Conservation (phyloP, 1,140 invertebrate genomes). For the Euwallacea similis region DNA sequence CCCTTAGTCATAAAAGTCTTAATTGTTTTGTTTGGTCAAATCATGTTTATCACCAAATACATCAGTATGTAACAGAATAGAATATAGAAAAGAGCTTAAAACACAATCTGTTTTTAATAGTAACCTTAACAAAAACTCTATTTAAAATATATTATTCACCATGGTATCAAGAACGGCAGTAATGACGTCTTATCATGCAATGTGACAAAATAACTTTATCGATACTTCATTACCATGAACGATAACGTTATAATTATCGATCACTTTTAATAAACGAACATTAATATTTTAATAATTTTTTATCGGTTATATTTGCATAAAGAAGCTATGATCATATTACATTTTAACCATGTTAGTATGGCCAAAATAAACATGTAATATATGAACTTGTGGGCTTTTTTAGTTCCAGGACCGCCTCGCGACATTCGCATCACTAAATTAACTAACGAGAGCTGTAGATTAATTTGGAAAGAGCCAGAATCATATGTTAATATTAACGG, state of each 20-base stretch:
- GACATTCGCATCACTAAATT: slow-evolving; percentile 45
- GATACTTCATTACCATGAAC: too few relatives aligned
- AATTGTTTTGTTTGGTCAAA: slow-evolving; percentile 16
- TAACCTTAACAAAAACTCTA: background rate
- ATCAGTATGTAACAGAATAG: background rate
- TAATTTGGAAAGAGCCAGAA: slow-evolving; percentile 48
- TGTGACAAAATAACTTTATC: too few relatives aligned
- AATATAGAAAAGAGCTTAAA: background rate
- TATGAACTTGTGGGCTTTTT: slow-evolving; percentile 16
- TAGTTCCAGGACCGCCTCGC: slow-evolving; percentile 48
- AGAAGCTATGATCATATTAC: background rate
- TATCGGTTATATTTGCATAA: background rate
- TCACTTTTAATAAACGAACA: background rate
- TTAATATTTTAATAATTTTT: background rate
- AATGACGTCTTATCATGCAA: too few relatives aligned
- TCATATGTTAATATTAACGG: slow-evolving; percentile 44
- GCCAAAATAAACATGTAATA: slow-evolving; percentile 6
- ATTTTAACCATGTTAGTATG: background rate
- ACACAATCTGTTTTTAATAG: background rate
- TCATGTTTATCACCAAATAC: background rate
- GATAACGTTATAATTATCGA: background rate
- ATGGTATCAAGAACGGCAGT: too few relatives aligned
- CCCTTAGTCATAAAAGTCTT: slow-evolving; percentile 2
- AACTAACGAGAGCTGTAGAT: slow-evolving; percentile 44
- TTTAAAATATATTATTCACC: background rate